Evolutionary conservation across 2,888 invertebrate species (phyloP).

Genomic region (Creontiades dilutus): DNA sequence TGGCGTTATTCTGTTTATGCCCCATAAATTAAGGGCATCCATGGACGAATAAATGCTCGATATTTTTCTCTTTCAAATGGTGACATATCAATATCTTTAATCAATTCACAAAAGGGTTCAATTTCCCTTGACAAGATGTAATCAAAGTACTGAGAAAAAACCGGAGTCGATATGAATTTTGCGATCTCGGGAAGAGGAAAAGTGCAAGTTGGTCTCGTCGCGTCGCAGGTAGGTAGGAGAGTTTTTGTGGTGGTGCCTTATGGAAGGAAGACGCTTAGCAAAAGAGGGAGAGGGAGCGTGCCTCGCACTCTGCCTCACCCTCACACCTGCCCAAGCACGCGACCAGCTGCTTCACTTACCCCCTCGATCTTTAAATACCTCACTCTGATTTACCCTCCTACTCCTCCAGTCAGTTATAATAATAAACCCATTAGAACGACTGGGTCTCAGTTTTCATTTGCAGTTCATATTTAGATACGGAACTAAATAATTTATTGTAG

Average conservation of each 20-base stretch:
- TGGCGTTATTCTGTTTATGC: too few species aligned
- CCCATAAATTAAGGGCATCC: too few species aligned
- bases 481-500: too few species aligned
- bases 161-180: background rate
- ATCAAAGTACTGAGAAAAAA: too few species aligned
- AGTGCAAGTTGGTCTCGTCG: constrained; percentile 22
- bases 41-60: too few species aligned
- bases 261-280: constrained; percentile 31
- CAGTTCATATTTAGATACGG: background rate
- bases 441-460: background rate
- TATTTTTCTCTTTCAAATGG: too few species aligned
- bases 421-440: background rate
- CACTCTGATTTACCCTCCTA: constrained; percentile 50
- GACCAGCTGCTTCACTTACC: constrained; percentile 70
- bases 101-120: too few species aligned
- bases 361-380: constrained; percentile 68
- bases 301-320: constrained; percentile 57
- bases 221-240: constrained; percentile 51
- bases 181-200: background rate
- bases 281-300: constrained; percentile 64
- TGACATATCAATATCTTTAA: too few species aligned
- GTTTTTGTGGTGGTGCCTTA: constrained; percentile 70
- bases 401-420: constrained; percentile 4
- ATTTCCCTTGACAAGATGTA: too few species aligned
- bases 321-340: constrained; percentile 71